phyloP scores from a whole-genome alignment of 2,888 invertebrate species.

The Cylloceria caligata region DNA sequence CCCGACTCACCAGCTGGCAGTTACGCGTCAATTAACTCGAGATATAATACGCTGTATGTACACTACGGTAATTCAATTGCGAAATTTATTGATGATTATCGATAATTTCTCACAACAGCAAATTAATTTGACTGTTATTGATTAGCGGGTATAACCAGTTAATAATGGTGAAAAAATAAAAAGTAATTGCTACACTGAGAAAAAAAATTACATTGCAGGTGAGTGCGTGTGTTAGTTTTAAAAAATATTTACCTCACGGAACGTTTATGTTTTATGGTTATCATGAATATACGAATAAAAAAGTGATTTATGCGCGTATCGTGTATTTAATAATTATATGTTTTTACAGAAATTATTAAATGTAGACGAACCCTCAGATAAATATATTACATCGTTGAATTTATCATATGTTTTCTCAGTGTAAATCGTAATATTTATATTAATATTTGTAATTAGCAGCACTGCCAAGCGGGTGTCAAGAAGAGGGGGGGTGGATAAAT shows the following conservation, averaged over 20 bases:
- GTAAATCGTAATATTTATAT: slow-evolving; percentile 53
- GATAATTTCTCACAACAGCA: slow-evolving; percentile 48
- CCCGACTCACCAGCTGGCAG: slow-evolving; percentile 77
- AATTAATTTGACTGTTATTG: slow-evolving; percentile 54
- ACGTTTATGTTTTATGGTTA: too few species aligned
- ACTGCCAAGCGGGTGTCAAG: slow-evolving; percentile 79
- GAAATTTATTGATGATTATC: slow-evolving; percentile 20
- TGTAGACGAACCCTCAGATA: too few species aligned
- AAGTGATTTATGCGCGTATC: too few species aligned
- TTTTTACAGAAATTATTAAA: too few species aligned
- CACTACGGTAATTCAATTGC: slow-evolving; percentile 8
- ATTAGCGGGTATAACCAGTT: slow-evolving; percentile 67
- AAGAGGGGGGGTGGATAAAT: slow-evolving; percentile 57
- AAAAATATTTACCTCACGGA: too few species aligned
- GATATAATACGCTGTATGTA: not conserved
- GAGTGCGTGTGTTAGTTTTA: too few species aligned
- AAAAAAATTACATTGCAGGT: too few species aligned
- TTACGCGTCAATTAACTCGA: slow-evolving; percentile 62
- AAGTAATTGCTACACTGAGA: too few species aligned
- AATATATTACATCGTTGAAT: too few species aligned
- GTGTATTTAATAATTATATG: too few species aligned
- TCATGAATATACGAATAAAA: too few species aligned
- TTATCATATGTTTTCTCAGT: too few species aligned
- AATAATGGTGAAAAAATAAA: slow-evolving; percentile 62
- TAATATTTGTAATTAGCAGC: slow-evolving; percentile 69